Evolutionary conservation across 1,140 invertebrate genomes (phyloP), one percentile per base, ranked within the genome.

Genomic region (Bombyx mandarina): DNA sequence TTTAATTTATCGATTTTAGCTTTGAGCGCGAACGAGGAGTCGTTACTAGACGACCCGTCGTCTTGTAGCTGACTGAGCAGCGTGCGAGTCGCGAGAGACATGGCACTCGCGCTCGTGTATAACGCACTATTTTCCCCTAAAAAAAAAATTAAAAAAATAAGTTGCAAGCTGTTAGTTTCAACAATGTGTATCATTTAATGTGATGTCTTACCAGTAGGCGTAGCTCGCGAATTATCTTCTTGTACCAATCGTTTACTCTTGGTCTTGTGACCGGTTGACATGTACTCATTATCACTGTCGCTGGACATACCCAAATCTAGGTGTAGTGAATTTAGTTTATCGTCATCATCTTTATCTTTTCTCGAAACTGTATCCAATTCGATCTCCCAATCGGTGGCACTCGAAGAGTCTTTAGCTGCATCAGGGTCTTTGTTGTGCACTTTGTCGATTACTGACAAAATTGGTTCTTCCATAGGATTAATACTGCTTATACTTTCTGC

Each of bases 381-480:
- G 82, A 90, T 89, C 61, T 90, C 90, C 90, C 90, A 91, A 59
- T 90, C 89, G 7, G 89, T 88, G 43, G 88, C 83, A 64, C 86
- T 88, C 45, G 86, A 79, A 3, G 79, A 69, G 57, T 80, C 78
- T 60, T 84, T 81, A 1, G 52, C 67, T 8, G 55, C 63, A n/a
- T 81, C 79, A 3, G 67, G 60, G 45, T 77, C 69, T 62, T 86
- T 81, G 5, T 74, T 73, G 8, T 66, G 71, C 7, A 63, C 70
- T 60, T 79, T 81, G n/a, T 71, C 69, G 7, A 81, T 73, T 43
- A 75, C 65, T 18, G 67, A 58, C 55, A 82, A 61, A 61, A 58
- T 59, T 3, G 68, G 52, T 45, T 77, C 74, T 9, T 76, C 81
- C 52, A 84, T 67, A n/a, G 68, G 63, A 42, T 75, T 75, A 7